Conservation (phyloP, 1,140 invertebrate species). For the Potamilus streckersoni region DNA sequence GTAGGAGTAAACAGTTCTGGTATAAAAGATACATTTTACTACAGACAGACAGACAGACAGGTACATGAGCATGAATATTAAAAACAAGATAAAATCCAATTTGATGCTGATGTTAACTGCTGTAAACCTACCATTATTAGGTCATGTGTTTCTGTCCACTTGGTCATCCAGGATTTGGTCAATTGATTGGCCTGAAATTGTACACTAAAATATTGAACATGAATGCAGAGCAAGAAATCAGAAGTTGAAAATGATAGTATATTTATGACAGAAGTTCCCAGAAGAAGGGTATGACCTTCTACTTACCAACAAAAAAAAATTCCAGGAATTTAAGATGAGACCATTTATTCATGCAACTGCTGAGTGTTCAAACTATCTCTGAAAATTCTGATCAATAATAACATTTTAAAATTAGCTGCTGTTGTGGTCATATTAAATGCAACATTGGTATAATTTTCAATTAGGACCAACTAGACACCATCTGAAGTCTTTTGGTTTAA, state of each 20-base stretch:
- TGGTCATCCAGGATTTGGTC: conserved; percentile 60
- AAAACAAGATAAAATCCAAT: background rate
- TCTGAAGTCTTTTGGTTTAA: background rate
- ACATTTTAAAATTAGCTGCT: background rate
- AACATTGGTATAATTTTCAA: too few relatives aligned
- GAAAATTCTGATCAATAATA: background rate
- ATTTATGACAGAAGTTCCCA: background rate
- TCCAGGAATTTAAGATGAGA: too few relatives aligned
- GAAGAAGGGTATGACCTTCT: background rate
- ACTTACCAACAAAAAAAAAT: too few relatives aligned
- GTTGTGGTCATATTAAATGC: too few relatives aligned
- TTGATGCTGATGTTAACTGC: background rate
- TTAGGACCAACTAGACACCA: too few relatives aligned
- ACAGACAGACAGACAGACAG: too few relatives aligned
- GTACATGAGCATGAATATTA: too few relatives aligned
- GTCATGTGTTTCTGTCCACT: conserved; percentile 61
- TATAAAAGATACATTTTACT: too few relatives aligned
- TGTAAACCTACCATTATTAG: conserved; percentile 46
- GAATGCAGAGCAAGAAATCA: too few relatives aligned
- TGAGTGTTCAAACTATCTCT: too few relatives aligned
- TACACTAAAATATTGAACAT: background rate
- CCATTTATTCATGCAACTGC: too few relatives aligned
- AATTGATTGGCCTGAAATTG: conserved; percentile 46
- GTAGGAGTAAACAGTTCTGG: too few relatives aligned
- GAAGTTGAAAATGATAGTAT: background rate